Base-by-base conservation (phyloP, 2,797 vertebrate species). In the Siniperca obscura region DNA sequence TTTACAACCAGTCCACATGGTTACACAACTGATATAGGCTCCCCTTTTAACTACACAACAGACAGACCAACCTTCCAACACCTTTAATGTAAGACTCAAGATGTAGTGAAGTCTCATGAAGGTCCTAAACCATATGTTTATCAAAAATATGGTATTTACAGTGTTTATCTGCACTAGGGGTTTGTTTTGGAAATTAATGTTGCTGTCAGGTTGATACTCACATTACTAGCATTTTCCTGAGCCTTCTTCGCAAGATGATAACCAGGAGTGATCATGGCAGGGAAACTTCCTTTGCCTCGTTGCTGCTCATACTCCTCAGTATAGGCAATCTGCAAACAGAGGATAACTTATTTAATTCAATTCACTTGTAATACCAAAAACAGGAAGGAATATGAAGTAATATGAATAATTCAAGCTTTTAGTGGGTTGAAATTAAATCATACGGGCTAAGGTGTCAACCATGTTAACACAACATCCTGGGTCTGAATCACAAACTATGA, bases 191-290 rank as follows among this genome's bases (percentile, higher is more conserved):
- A 34, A 64, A 16, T 42, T 4, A 25, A 57, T 60, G 30, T 4
- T 42, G 38, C 17, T 46, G 44, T 64, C 30, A 78, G 34, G 27
- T 30, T 72, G 38, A 76, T 87, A 96, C 96, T 96, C 90, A 97
- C 96, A 86, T 95, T 76, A 81, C 96, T 97, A 8, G 96, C 96
- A 55, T 96, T 92, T 76, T 96, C 95, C 77, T 96, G 95, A 42
- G 96, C 96, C 76, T 96, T 96, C 83, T 96, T 96, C 60, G 96
- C 96, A 34, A 94, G 93, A 81, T 93, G 87, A 86, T 97, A 97
- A 72, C 95, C 92, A 34, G 96, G 96, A 5, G 96, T 97, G 89
- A 97, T 97, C 96, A 97, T 96, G 57, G 96, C 96, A 0, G 96
- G 96, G 87, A 97, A 97, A 74, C 96, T 97, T 60, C 96, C 96